These are phyloP conservation scores for Unio pictorum DNA, from an alignment of 2,888 invertebrate genomes.

Conservation along the genomic window DNA sequence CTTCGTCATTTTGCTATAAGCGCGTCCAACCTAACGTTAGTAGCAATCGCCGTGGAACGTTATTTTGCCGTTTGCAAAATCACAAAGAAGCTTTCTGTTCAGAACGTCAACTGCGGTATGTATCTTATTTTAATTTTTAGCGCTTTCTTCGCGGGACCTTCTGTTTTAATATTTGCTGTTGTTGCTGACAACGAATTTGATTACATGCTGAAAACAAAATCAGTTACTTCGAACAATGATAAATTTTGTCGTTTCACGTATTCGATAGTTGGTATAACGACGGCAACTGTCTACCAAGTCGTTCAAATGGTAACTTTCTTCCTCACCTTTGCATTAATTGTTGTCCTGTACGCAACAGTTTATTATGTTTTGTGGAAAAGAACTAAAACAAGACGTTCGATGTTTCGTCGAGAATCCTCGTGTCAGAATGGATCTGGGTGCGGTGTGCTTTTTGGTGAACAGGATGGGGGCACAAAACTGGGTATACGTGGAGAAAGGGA, in stretches of 20 bases:
- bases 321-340: constrained; percentile 35
- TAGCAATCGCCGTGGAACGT: constrained; percentile 54
- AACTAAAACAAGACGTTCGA: constrained; percentile 14
- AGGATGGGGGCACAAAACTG: neutral
- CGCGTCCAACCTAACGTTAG: constrained; percentile 48
- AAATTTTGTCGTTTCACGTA: constrained; percentile 57
- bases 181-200: constrained; percentile 34
- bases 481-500: neutral
- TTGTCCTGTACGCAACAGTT: constrained; percentile 48
- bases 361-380: constrained; percentile 52
- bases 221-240: constrained; percentile 26
- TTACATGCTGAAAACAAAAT: constrained; percentile 39
- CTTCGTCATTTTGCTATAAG: constrained; percentile 47
- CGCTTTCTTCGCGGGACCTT: constrained; percentile 36
- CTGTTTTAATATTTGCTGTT: constrained; percentile 50
- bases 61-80: constrained; percentile 55
- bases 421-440: constrained; percentile 2
- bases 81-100: constrained; percentile 35
- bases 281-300: constrained; percentile 40
- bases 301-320: constrained; percentile 39
- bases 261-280: constrained; percentile 31
- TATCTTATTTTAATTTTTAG: constrained; percentile 34
- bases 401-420: too few relatives aligned
- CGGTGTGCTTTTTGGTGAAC: constrained; percentile 2
- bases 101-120: constrained; percentile 41